Percentiles rank a stretch among this genome's conserved stretches.
Conservation (phyloP, 64 coral and sea anemone species). For the Dendronephthya gigantea region DNA sequence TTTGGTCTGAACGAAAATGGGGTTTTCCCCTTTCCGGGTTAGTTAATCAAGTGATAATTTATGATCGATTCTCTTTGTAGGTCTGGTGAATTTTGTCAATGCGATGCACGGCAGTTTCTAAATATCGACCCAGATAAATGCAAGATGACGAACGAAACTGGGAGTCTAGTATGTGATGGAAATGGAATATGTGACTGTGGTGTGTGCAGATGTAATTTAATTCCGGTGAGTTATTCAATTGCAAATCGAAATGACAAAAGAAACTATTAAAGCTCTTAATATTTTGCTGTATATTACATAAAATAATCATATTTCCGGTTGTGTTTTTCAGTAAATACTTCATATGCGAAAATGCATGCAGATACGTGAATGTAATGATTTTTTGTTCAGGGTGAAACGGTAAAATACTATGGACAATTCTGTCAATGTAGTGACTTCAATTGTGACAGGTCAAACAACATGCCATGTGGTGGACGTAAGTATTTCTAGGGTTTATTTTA, state of each 20-base stretch:
- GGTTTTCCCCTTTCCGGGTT: too few species aligned
- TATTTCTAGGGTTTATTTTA: too few species aligned
- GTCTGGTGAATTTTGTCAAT: neutral
- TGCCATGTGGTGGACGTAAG: neutral
- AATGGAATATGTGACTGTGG: conserved; percentile 3
- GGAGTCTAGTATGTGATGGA: neutral
- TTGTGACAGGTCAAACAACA: neutral
- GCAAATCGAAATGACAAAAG: neutral
- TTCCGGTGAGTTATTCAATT: neutral
- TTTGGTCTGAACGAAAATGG: too few species aligned
- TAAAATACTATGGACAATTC: neutral
- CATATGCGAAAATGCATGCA: too few species aligned
- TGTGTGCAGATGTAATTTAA: neutral
- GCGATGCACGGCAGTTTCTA: neutral
- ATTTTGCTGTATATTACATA: too few species aligned
- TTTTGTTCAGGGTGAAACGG: neutral
- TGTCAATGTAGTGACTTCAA: conserved; percentile 8
- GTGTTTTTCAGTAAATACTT: too few species aligned
- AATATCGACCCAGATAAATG: neutral
- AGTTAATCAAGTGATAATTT: too few species aligned
- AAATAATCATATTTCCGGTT: too few species aligned
- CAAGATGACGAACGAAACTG: neutral
- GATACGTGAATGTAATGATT: neutral
- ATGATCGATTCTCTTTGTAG: neutral
- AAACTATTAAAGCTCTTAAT: too few species aligned